phyloP scores from a whole-genome alignment of 2,888 invertebrate genomes.

The Spisula solida region DNA sequence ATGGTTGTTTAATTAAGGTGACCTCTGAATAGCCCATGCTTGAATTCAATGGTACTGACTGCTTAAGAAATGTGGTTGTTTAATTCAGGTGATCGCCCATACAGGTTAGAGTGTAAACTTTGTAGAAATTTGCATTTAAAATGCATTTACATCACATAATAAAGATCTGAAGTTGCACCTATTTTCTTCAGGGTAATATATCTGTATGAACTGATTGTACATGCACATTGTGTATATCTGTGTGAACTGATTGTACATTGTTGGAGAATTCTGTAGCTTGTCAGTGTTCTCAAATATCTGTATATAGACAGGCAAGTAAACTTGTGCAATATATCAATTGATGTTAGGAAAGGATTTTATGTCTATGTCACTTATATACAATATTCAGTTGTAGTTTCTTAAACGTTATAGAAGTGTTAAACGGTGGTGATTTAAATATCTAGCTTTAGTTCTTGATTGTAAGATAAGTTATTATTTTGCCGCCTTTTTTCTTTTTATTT shows the following conservation, averaged over 20 bases:
- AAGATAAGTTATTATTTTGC: not conserved
- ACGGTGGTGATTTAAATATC: not conserved
- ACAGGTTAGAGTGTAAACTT: not conserved
- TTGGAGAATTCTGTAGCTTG: not conserved
- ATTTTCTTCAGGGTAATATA: not conserved
- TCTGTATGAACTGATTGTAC: constrained; percentile 26
- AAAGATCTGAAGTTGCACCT: not conserved
- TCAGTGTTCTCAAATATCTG: constrained; percentile 20
- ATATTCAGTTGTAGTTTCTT: not conserved
- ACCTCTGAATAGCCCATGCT: too few relatives aligned
- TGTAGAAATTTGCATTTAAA: constrained; percentile 19
- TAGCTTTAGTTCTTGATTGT: not conserved
- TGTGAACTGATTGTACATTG: constrained; percentile 31
- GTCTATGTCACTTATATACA: constrained; percentile 14
- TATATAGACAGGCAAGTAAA: constrained; percentile 49
- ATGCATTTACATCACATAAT: constrained; percentile 2
- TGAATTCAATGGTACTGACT: too few relatives aligned
- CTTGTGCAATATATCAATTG: constrained; percentile 48
- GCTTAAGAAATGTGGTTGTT: too few relatives aligned
- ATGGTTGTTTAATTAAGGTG: too few relatives aligned
- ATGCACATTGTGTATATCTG: constrained; percentile 32
- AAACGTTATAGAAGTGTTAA: not conserved
- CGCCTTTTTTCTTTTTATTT: too few relatives aligned
- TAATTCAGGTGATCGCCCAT: not conserved
- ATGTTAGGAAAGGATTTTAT: constrained; percentile 28